These are phyloP conservation scores for Corvus moneduloides DNA, from an alignment of 2,113 vertebrate species.

Conservation along the genomic window DNA sequence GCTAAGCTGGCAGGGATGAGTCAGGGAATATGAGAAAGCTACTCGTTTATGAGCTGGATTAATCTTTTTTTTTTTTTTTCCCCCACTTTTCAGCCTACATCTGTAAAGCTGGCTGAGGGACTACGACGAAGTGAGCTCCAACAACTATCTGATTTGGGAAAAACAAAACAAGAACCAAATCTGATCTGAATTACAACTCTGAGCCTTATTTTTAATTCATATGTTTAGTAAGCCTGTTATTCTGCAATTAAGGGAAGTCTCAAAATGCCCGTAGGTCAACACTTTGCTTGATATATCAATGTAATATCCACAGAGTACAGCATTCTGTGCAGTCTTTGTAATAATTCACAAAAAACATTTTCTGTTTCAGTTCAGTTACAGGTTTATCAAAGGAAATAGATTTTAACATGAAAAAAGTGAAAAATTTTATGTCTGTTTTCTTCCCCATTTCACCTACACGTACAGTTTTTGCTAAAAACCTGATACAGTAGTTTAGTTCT, in stretches of 20 bases:
- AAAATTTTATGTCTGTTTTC: neutral
- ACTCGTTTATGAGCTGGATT: neutral
- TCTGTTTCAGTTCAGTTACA: neutral
- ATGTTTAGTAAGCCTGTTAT: slow-evolving; percentile 1
- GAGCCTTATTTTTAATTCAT: neutral
- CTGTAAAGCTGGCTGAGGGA: neutral
- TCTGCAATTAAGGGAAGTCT: slow-evolving; percentile 10
- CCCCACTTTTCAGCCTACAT: neutral
- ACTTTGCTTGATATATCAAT: neutral
- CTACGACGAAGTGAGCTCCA: neutral
- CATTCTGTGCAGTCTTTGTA: neutral
- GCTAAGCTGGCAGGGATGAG: neutral
- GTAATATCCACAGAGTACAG: neutral
- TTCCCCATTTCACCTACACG: neutral
- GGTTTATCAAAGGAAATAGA: neutral
- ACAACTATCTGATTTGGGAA: neutral
- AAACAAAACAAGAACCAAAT: neutral
- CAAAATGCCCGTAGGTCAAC: neutral
- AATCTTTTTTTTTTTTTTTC: neutral
- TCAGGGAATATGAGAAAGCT: neutral
- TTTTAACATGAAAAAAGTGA: neutral
- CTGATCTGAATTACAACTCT: slow-evolving; percentile 37
- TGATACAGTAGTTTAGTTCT: neutral
- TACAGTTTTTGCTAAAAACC: neutral
- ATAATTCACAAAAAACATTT: neutral